Evolutionary conservation across 2,113 vertebrate species (phyloP).

Genomic region (Alligator sinensis): DNA sequence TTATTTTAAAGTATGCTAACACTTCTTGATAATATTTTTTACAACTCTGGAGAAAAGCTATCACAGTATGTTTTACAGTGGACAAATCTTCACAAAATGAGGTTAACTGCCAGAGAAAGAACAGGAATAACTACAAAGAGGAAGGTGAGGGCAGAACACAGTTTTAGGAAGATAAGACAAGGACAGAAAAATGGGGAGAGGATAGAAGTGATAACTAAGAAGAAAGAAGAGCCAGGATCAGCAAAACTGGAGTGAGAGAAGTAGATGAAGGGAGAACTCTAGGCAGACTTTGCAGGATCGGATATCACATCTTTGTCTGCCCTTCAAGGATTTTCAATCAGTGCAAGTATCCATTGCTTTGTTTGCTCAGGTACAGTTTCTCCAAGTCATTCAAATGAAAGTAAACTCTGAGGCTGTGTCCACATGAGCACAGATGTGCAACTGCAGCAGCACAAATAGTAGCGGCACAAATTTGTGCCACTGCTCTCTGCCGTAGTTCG

Average conservation of each 20-base stretch:
- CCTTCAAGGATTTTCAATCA: not conserved
- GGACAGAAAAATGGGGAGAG: not conserved
- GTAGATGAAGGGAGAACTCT: fast-evolving
- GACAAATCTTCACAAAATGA: not conserved
- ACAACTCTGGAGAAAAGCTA: not conserved
- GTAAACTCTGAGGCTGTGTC: too few species aligned
- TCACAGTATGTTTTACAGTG: not conserved
- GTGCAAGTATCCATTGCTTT: not conserved
- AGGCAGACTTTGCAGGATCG: not conserved
- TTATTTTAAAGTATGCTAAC: not conserved
- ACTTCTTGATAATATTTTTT: not conserved
- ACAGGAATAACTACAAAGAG: not conserved
- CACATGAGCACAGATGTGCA: too few species aligned
- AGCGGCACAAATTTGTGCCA: too few species aligned
- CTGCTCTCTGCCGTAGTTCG: too few species aligned
- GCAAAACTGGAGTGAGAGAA: fast-evolving
- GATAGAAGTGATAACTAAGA: not conserved
- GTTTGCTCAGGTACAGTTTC: not conserved
- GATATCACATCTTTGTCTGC: not conserved
- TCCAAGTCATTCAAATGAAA: too few species aligned
- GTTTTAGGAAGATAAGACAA: not conserved
- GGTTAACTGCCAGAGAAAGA: not conserved
- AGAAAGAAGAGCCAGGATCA: not conserved
- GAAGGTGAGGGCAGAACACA: not conserved
- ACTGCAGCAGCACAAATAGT: too few species aligned